Evolutionary conservation across 2,888 invertebrate species (phyloP).

Genomic region (Dichetophora obliterata): DNA sequence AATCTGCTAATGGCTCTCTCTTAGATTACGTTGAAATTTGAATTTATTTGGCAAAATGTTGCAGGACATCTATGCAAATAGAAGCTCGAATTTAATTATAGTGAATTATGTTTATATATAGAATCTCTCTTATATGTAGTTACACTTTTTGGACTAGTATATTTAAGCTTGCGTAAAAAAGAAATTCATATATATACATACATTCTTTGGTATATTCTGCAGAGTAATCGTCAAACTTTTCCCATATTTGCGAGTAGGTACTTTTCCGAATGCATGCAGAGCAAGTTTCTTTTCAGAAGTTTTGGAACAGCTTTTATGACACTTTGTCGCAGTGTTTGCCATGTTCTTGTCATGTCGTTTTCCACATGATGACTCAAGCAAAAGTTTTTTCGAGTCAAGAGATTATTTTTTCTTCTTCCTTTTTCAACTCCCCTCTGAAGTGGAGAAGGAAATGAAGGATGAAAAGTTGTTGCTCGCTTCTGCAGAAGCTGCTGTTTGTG

Average conservation of each 20-base stretch:
- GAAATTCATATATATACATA: not conserved
- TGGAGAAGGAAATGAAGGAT: not conserved
- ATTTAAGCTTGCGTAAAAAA: too few relatives aligned
- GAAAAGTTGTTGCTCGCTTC: not conserved
- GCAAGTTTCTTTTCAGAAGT: conserved; percentile 16
- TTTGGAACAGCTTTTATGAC: conserved; percentile 25
- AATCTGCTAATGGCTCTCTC: too few relatives aligned
- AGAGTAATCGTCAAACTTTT: conserved; percentile 29
- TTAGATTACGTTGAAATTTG: too few relatives aligned
- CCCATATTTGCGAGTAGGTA: conserved; percentile 9
- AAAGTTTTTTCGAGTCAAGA: conserved; percentile 15
- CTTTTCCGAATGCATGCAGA: not conserved
- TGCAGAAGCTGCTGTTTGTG: not conserved
- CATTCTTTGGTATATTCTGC: not conserved
- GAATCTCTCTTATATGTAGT: too few relatives aligned
- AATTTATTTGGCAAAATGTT: too few relatives aligned
- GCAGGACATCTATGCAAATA: too few relatives aligned
- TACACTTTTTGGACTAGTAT: too few relatives aligned
- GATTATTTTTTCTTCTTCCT: not conserved
- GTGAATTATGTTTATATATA: too few relatives aligned
- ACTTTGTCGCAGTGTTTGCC: conserved; percentile 31
- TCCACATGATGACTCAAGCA: conserved; percentile 30
- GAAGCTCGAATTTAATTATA: too few relatives aligned
- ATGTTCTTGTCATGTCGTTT: conserved; percentile 30
- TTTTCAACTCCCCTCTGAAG: not conserved